Conservation (phyloP, 2,888 invertebrate genomes). For the Drosophila meridionalis region DNA sequence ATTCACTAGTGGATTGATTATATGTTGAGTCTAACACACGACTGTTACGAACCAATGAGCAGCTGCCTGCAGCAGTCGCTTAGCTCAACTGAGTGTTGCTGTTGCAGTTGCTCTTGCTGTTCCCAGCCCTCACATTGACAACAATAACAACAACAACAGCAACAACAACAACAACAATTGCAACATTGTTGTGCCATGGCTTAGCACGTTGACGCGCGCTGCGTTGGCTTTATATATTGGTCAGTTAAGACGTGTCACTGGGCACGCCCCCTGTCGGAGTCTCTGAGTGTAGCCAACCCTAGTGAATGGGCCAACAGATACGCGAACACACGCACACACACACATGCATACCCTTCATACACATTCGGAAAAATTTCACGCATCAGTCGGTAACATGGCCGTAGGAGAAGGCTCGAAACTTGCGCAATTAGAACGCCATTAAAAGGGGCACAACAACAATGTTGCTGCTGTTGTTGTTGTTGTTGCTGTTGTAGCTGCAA, state of each 20-base stretch:
- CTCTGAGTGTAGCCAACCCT: slow-evolving; percentile 26
- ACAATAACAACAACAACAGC: slow-evolving; percentile 9
- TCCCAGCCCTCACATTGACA: slow-evolving; percentile 1
- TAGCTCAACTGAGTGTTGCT: slow-evolving; percentile 32
- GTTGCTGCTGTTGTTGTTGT: slow-evolving; percentile 14
- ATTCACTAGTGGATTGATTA: background rate
- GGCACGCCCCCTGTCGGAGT: slow-evolving; percentile 59
- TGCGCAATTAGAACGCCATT: slow-evolving; percentile 78
- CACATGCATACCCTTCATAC: no score
- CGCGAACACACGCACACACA: background rate
- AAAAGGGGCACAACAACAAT: slow-evolving; percentile 64
- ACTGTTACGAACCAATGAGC: slow-evolving; percentile 50
- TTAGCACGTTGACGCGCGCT: slow-evolving; percentile 51
- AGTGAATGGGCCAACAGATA: slow-evolving; percentile 10
- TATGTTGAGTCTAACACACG: slow-evolving; percentile 8
- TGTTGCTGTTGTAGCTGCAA: slow-evolving; percentile 30
- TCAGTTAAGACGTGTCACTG: slow-evolving; percentile 78
- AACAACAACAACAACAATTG: slow-evolving; percentile 24
- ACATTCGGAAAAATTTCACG: slow-evolving; percentile 63
- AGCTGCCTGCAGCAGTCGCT: slow-evolving; percentile 41
- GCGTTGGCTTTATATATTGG: slow-evolving; percentile 70
- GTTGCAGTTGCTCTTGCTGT: slow-evolving; percentile 12
- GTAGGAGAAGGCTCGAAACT: slow-evolving; percentile 47
- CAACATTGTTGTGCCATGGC: slow-evolving; percentile 51
- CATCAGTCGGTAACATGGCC: slow-evolving; percentile 70